phyloP scores from a whole-genome alignment of 1,140 invertebrate species.

The Saccostrea echinata region DNA sequence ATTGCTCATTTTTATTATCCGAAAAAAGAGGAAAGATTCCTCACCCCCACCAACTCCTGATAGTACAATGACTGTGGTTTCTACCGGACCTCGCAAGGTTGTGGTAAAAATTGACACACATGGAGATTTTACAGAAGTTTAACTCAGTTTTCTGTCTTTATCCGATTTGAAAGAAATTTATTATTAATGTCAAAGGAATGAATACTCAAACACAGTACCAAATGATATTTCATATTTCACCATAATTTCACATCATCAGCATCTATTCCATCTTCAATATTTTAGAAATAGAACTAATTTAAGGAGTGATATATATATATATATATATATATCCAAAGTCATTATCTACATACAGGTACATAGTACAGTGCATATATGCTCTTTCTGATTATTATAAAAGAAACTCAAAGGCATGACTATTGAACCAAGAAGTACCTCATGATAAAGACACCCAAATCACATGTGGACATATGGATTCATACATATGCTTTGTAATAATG shows the following conservation, averaged over 20 bases:
- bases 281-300: no score
- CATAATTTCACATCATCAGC: no score
- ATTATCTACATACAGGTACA: no score
- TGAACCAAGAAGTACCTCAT: conserved; percentile 9
- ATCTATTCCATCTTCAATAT: no score
- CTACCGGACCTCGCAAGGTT: conserved; percentile 58
- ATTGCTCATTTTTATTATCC: conserved; percentile 66
- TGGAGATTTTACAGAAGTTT: conserved; percentile 11
- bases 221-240: no score
- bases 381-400: background rate
- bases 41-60: conserved; percentile 70
- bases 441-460: background rate
- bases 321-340: no score
- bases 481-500: background rate
- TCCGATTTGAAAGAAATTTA: background rate
- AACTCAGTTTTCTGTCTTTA: background rate
- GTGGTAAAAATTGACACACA: conserved; percentile 39
- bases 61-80: conserved; percentile 71
- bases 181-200: background rate
- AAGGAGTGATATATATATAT: no score
- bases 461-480: background rate
- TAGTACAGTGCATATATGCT: no score
- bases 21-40: conserved; percentile 66
- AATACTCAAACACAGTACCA: background rate
- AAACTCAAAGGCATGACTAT: background rate